A percentile compares a stretch with the other conserved stretches of the same genome.
Evolutionary conservation across 2,797 vertebrate genomes (phyloP).

Genomic region (Gouania willdenowi): DNA sequence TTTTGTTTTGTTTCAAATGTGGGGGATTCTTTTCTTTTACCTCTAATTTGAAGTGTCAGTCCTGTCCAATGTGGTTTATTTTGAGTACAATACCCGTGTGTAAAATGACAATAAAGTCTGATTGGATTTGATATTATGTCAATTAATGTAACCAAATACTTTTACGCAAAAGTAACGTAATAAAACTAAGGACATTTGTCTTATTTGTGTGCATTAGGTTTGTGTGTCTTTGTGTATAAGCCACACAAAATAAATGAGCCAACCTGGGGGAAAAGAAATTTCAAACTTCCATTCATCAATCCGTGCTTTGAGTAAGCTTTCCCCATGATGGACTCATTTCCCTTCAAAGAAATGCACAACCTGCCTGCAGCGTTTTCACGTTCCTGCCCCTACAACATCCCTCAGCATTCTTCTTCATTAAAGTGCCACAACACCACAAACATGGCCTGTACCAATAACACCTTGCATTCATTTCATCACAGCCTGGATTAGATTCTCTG

Average conservation of each 20-base stretch:
- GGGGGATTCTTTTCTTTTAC: too few relatives aligned
- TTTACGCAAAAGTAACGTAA: constrained; percentile 3
- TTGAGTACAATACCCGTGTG: too few relatives aligned
- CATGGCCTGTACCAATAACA: constrained; percentile 62
- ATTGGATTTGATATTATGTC: too few relatives aligned
- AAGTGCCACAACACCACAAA: constrained; percentile 44
- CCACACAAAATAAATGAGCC: constrained; percentile 19
- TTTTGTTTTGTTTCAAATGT: too few relatives aligned
- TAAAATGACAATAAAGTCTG: too few relatives aligned
- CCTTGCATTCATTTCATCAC: constrained; percentile 57
- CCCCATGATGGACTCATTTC: constrained; percentile 45
- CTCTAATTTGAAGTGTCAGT: too few relatives aligned
- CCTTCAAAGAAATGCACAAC: constrained; percentile 30
- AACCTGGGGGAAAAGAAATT: constrained; percentile 16
- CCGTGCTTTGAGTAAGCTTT: constrained; percentile 35
- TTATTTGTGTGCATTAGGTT: constrained; percentile 16
- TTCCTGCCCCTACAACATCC: constrained; percentile 32
- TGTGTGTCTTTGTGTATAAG: too few relatives aligned
- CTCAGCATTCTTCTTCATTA: constrained; percentile 58
- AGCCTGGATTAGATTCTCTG: constrained; percentile 48
- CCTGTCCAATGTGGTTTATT: too few relatives aligned
- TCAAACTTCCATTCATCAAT: constrained; percentile 47
- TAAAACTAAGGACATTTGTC: neutral
- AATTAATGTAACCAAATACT: too few relatives aligned
- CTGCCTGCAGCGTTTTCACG: constrained; percentile 45